These are phyloP conservation scores for Cisticola juncidis DNA, from an alignment of 2,113 vertebrate genomes.

Conservation along the genomic window DNA sequence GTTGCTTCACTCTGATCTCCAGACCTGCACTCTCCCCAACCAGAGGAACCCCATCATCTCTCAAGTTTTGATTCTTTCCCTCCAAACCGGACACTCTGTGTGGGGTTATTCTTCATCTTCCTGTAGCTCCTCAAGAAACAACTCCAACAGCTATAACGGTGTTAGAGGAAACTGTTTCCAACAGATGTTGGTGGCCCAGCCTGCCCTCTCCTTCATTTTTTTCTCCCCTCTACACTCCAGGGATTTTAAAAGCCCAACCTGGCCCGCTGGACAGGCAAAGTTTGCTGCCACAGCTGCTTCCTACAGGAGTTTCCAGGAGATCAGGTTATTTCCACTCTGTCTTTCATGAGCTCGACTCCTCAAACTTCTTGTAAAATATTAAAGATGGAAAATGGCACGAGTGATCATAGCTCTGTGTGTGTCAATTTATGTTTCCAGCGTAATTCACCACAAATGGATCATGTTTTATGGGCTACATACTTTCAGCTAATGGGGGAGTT, in stretches of 20 bases:
- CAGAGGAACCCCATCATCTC: background rate
- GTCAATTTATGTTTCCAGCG: constrained; percentile 53
- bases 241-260: background rate
- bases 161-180: background rate
- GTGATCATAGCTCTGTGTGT: constrained; percentile 12
- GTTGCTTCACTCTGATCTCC: background rate
- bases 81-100: background rate
- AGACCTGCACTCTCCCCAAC: background rate
- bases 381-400: constrained; percentile 58
- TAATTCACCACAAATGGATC: constrained; percentile 66
- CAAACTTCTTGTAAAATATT: constrained; percentile 69
- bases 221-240: background rate
- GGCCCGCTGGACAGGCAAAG: rapidly evolving
- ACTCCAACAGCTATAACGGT: background rate
- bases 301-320: constrained; percentile 18
- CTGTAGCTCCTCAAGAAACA: background rate
- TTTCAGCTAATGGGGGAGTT: constrained; percentile 56
- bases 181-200: background rate
- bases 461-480: constrained; percentile 51
- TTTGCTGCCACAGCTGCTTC: background rate
- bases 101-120: background rate
- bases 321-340: constrained; percentile 33
- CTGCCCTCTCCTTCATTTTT: background rate
- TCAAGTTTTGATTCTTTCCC: background rate
- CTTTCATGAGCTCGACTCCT: constrained; percentile 41